Evolutionary conservation across 2,113 vertebrate species (phyloP), one percentile per base, ranked within the genome.

Genomic region (Passer montanus): DNA sequence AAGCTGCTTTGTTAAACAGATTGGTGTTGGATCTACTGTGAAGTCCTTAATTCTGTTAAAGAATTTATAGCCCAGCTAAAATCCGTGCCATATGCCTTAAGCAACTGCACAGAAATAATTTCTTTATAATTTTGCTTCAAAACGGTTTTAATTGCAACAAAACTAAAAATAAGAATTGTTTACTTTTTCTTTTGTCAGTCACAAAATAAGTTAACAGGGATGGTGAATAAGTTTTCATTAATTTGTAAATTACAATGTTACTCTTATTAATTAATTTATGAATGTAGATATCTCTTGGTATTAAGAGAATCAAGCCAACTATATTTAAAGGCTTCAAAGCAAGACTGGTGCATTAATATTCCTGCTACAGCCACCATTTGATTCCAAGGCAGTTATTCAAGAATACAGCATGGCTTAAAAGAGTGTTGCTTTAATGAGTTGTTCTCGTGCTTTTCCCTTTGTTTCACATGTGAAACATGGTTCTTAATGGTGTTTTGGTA

Each of bases 11-110:
- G 11, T 24, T 27, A 19, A 53, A 49, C 67, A 86, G 52, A n/a
- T 27, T 56, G 85, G 19, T 55, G 5, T 26, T 56, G 44, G 31
- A 53, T 53, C 72, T 56, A 44, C 75, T 62, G 43, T 35, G 69
- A 77, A 87, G 67, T 49, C 64, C 47, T 81, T 84, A 37, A 60
- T 84, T 86, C 70, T 17, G 26, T 43, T 87, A 35, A 69, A 78
- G 85, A 86, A 90, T 95, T 94, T 90, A 88, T 83, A 94, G 90
- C 83, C 30, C 69, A 72, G 76, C 76, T 87, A 31, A 89, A 93
- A 60, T 64, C 52, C 27, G 80, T 6, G 2, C 88, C 73, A 78
- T 94, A 89, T 93, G 83, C 90, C 87, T 70, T 49, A 90, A 81
- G 92, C 85, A 94, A 84, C 82, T 92, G 79, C 59, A 52, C 52